Evolutionary conservation across 2,113 vertebrate genomes (phyloP).

Genomic region (Cochlearius cochlearius): DNA sequence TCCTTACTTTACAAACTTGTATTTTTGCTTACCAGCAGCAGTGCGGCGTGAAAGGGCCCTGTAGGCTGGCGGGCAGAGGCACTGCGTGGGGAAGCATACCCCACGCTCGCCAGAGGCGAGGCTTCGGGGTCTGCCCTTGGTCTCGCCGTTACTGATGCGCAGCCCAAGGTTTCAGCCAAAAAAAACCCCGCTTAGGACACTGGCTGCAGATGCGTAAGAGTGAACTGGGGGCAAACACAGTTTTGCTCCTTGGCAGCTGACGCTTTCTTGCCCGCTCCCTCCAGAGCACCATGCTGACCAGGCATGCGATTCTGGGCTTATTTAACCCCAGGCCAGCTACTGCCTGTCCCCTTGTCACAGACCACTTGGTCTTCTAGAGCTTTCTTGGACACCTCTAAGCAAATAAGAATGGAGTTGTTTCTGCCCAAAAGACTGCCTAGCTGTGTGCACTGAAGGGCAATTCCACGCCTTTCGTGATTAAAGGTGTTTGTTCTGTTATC

Average conservation of each 20-base stretch:
- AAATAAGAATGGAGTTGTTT: neutral
- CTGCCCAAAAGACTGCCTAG: neutral
- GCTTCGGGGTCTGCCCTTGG: neutral
- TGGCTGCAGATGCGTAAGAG: neutral
- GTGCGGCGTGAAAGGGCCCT: neutral
- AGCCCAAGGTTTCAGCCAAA: neutral
- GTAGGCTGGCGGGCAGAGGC: neutral
- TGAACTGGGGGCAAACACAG: neutral
- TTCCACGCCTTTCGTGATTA: neutral
- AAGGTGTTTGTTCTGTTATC: neutral
- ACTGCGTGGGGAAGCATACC: neutral
- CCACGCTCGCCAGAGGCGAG: neutral
- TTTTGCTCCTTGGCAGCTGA: neutral
- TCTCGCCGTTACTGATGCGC: fast-evolving
- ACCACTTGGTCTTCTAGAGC: neutral
- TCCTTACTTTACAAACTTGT: neutral
- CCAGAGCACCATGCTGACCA: neutral
- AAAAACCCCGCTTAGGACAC: neutral
- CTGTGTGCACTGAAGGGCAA: neutral
- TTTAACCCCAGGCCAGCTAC: neutral
- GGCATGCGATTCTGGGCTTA: neutral
- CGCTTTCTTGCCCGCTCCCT: neutral
- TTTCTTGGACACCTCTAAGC: neutral
- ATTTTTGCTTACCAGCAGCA: neutral
- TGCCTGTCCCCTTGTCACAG: neutral